A percentile compares a stretch with the other conserved stretches of the same genome.
Evolutionary conservation across 2,797 vertebrate species (phyloP).

Genomic region (Poeciliopsis presidionis): DNA sequence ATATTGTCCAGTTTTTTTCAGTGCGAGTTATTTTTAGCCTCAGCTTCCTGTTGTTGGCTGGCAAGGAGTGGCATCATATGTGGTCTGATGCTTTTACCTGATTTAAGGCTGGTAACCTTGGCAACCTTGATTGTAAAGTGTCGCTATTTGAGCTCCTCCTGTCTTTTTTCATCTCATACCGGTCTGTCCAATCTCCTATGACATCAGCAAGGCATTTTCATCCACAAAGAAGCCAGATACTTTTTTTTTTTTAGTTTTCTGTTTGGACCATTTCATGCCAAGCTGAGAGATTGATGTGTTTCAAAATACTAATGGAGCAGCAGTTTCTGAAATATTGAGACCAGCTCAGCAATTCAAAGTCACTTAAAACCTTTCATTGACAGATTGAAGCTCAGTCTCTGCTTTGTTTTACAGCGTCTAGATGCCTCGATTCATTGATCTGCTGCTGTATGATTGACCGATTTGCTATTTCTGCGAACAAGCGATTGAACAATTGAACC

Average conservation of each 20-base stretch:
- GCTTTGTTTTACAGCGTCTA: neutral
- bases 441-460: neutral
- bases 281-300: neutral
- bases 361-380: neutral
- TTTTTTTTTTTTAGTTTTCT: neutral
- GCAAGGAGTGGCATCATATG: neutral
- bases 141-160: neutral
- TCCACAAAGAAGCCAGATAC: neutral
- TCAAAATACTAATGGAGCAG: neutral
- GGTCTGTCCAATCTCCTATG: neutral
- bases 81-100: neutral
- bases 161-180: neutral
- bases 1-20: neutral
- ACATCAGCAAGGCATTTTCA: neutral
- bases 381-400: neutral
- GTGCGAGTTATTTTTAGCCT: neutral
- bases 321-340: neutral
- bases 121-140: neutral
- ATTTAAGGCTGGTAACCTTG: neutral
- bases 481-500: neutral
- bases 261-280: neutral
- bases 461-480: neutral
- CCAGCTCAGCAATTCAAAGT: neutral
- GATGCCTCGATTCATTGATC: neutral
- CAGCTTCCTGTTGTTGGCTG: neutral